These are phyloP conservation scores for Threskiornis aethiopicus DNA, from an alignment of 2,797 vertebrate genomes.

Conservation along the genomic window DNA sequence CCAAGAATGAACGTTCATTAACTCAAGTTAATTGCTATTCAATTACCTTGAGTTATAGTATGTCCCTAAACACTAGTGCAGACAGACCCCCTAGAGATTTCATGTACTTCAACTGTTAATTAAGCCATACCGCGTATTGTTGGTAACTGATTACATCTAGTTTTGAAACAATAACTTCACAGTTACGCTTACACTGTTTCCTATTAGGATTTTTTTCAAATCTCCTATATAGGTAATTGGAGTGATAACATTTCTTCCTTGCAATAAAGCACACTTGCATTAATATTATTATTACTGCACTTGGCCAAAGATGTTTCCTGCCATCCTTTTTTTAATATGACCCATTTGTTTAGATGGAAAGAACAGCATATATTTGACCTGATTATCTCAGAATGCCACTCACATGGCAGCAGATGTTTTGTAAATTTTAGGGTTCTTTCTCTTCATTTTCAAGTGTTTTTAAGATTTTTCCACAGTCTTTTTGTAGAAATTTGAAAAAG, in stretches of 20 bases:
- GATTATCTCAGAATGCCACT: background rate
- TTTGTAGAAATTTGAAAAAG: background rate
- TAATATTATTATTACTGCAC: background rate
- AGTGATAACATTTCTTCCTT: background rate
- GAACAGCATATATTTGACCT: background rate
- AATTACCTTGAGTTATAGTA: slow-evolving; percentile 47
- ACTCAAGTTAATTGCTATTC: slow-evolving; percentile 38
- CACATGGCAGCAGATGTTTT: background rate
- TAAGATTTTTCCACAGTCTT: background rate
- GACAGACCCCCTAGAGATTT: slow-evolving; percentile 6
- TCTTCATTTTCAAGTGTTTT: background rate
- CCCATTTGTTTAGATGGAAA: background rate
- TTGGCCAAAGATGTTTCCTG: background rate
- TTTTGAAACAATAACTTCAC: slow-evolving; percentile 27
- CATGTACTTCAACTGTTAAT: background rate
- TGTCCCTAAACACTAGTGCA: slow-evolving; percentile 3
- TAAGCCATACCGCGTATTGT: background rate
- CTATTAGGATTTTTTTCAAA: background rate
- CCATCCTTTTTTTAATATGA: background rate
- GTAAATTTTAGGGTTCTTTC: background rate
- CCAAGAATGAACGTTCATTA: slow-evolving; percentile 45
- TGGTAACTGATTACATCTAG: background rate
- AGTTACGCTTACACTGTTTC: background rate
- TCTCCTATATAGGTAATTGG: background rate
- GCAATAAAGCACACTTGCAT: background rate